These are phyloP conservation scores for Melieria crassipennis DNA, from an alignment of 2,888 invertebrate genomes.

Conservation along the genomic window DNA sequence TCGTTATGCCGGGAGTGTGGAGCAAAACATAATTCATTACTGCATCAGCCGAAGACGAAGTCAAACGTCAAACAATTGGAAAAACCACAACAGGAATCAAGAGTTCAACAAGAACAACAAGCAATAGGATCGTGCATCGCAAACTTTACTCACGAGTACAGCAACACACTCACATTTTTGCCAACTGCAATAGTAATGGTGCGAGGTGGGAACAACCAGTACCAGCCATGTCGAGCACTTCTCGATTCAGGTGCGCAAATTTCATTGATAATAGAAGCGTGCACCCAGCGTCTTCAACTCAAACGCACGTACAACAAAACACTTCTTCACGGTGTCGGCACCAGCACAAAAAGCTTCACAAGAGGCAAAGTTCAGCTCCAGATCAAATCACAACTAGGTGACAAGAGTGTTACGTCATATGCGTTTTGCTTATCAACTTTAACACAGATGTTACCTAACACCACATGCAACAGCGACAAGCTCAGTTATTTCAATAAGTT, in stretches of 20 bases:
- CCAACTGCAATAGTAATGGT: slow-evolving; percentile 28
- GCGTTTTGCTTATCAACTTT: slow-evolving; percentile 28
- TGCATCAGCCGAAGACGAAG: slow-evolving; percentile 26
- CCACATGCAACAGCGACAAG: slow-evolving; percentile 1
- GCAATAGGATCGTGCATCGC: slow-evolving; percentile 1
- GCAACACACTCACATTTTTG: slow-evolving; percentile 4
- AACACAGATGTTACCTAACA: slow-evolving; percentile 31
- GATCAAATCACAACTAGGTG: background rate
- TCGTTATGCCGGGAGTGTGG: slow-evolving; percentile 29
- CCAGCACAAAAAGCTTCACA: slow-evolving; percentile 14
- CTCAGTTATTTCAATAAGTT: slow-evolving; percentile 27
- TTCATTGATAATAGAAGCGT: slow-evolving; percentile 34
- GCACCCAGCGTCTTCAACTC: slow-evolving; percentile 31
- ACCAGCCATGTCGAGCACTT: slow-evolving; percentile 35
- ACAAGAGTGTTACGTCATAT: slow-evolving; percentile 12
- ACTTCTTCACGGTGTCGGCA: slow-evolving; percentile 34
- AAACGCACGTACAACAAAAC: slow-evolving; percentile 32
- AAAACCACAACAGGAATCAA: background rate
- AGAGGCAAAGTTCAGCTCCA: slow-evolving; percentile 31
- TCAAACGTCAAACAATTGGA: too few species aligned
- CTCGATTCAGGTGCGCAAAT: slow-evolving; percentile 37
- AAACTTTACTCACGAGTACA: slow-evolving; percentile 3
- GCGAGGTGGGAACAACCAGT: slow-evolving; percentile 6
- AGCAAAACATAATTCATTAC: slow-evolving; percentile 29
- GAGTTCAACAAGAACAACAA: background rate